These are phyloP conservation scores for Mythimna pallens DNA, from an alignment of 2,888 invertebrate species.

Conservation along the genomic window DNA sequence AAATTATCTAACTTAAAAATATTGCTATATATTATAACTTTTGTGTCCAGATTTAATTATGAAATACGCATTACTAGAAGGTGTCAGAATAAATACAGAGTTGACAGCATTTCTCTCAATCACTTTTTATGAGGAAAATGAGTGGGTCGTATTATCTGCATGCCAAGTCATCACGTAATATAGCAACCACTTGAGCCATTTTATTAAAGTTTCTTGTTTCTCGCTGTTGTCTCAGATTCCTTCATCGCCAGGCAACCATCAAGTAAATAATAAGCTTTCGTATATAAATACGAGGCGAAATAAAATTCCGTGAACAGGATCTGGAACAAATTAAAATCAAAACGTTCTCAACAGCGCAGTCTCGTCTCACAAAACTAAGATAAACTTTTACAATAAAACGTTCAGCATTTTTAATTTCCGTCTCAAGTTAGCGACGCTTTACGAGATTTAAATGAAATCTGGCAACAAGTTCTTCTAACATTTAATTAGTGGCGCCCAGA, in stretches of 20 bases:
- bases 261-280: slow-evolving; percentile 47
- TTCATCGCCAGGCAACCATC: slow-evolving; percentile 31
- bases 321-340: slow-evolving; percentile 65
- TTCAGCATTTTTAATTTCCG: slow-evolving; percentile 82
- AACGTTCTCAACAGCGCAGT: slow-evolving; percentile 63
- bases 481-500: slow-evolving; percentile 82
- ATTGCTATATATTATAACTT: neutral
- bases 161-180: slow-evolving; percentile 17
- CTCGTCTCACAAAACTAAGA: slow-evolving; percentile 68
- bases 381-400: slow-evolving; percentile 82
- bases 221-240: slow-evolving; percentile 23
- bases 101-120: neutral
- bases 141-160: neutral
- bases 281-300: slow-evolving; percentile 37
- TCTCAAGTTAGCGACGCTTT: slow-evolving; percentile 75
- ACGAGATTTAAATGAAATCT: slow-evolving; percentile 83
- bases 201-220: slow-evolving; percentile 27
- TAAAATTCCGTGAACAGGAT: slow-evolving; percentile 58
- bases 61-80: neutral
- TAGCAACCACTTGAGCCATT: slow-evolving; percentile 4
- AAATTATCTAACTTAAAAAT: neutral
- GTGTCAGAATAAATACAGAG: neutral
- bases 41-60: neutral
- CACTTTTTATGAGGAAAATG: neutral
- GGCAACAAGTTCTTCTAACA: slow-evolving; percentile 81